These are phyloP conservation scores for Chlamydotis undulata DNA, from an alignment of 2,113 vertebrate genomes.

Conservation along the genomic window DNA sequence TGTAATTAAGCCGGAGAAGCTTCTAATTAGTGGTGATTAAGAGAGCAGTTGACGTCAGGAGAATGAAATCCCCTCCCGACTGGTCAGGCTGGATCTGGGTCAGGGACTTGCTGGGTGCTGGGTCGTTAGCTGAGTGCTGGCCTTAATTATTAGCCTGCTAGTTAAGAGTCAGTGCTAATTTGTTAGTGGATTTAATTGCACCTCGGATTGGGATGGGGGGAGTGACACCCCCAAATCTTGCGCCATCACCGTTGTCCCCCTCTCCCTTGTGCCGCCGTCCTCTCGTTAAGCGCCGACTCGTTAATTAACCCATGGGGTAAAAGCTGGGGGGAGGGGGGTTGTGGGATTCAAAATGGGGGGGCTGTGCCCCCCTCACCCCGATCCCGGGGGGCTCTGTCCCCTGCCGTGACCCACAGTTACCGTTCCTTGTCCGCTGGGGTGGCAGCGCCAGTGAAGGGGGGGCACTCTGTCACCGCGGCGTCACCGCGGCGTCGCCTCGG, in stretches of 20 bases:
- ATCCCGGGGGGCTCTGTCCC: rapidly evolving
- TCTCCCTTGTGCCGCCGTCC: neutral
- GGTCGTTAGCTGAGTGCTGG: neutral
- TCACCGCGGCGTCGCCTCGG: neutral
- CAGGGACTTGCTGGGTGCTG: neutral
- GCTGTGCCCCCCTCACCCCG: neutral
- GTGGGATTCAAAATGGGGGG: neutral
- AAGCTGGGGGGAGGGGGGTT: neutral
- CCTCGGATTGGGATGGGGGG: no score
- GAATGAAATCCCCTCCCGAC: neutral
- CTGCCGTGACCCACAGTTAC: rapidly evolving
- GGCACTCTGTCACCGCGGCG: no score
- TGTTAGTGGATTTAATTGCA: neutral
- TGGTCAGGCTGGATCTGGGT: neutral
- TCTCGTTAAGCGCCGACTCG: neutral
- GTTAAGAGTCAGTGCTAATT: neutral
- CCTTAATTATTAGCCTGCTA: neutral
- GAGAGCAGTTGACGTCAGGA: neutral
- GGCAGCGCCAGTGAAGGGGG: no score
- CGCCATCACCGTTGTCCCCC: neutral
- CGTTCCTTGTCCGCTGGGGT: rapidly evolving
- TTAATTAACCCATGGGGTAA: neutral
- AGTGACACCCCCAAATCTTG: neutral
- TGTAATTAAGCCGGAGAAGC: neutral
- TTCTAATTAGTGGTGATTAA: neutral